Evolutionary conservation across 2,113 vertebrate genomes (phyloP), one percentile per base, ranked within the genome.

Genomic region (Planiliza haematocheilus): DNA sequence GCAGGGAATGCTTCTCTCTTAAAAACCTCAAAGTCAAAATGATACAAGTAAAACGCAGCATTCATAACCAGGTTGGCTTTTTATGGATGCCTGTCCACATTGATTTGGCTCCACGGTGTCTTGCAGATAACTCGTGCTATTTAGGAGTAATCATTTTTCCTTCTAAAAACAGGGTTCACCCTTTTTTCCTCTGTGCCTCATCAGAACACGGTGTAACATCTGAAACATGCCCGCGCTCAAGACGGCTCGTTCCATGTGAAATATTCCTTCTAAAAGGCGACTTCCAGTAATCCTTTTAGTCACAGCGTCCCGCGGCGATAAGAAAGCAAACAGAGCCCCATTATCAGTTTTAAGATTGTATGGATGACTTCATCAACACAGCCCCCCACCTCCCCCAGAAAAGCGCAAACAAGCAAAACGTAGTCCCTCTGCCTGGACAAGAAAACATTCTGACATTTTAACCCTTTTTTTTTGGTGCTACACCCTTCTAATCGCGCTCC

Each of bases 1-100:
- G 91, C 89, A 67, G 92, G 91, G 92, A 93, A 93, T 70, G 86
- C 86, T 91, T 89, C 90, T 92, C 91, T 91, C 91, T 93, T 92
- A 91, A 93, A 93, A 94, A 93, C 89, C 92, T 93, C 93, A 94
- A 94, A 94, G 93, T 92, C 87, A 74, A 89, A 94, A 93, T 91
- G 91, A 93, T 93, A 92, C 86, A 91, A 91, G 90, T 87, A 89
- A 92, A 92, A 90, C 53, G 83, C 84, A 85, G 91, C 88, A 86
- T 93, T 92, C 90, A 92, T 92, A 92, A 91, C 85, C 87, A 87
- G 88, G 86, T 93, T 90, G 89, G 83, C 83, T 89, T 90, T 90
- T 90, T 87, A 90, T 87, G 83, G 80, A 87, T 34, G 82, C 77
- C 76, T 84, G 87, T 92, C 90, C 77, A 86, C 88, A 78, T 82